Conservation (phyloP, 2,888 invertebrate species). For the Trissoscelio sp. region DNA sequence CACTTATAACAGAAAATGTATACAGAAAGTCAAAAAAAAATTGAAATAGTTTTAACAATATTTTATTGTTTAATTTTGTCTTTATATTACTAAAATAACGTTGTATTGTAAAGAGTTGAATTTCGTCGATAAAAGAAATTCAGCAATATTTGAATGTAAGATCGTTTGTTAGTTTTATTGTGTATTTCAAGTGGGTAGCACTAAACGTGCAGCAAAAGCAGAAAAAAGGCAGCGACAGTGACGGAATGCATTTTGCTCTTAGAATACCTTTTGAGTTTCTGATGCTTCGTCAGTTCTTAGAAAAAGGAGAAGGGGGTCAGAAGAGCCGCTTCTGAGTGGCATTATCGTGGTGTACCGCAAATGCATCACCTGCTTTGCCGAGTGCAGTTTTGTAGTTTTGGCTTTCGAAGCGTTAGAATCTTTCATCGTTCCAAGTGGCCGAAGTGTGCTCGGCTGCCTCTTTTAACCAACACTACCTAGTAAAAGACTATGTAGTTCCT, state of each 20-base stretch:
- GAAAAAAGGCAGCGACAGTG: slow-evolving; percentile 39
- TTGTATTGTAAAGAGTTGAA: too few species aligned
- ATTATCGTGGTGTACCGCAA: slow-evolving; percentile 74
- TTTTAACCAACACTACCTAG: slow-evolving; percentile 67
- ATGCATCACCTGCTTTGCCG: slow-evolving; percentile 69
- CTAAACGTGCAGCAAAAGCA: not conserved
- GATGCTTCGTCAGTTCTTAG: slow-evolving; percentile 78
- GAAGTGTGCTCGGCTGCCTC: slow-evolving; percentile 58
- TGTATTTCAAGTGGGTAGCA: slow-evolving; percentile 1
- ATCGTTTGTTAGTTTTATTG: slow-evolving; percentile 23
- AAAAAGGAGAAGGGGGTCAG: slow-evolving; percentile 51
- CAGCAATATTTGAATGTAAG: not conserved
- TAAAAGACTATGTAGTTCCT: slow-evolving; percentile 56
- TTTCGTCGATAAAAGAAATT: not conserved
- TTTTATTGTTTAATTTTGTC: too few species aligned
- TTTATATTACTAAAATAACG: too few species aligned
- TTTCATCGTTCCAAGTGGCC: slow-evolving; percentile 68
- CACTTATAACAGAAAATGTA: too few species aligned
- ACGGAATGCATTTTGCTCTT: slow-evolving; percentile 61
- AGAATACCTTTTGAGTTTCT: slow-evolving; percentile 62
- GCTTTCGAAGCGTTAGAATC: slow-evolving; percentile 69
- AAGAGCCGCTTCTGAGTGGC: slow-evolving; percentile 75
- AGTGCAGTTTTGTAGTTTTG: slow-evolving; percentile 68
- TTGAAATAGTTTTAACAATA: too few species aligned
- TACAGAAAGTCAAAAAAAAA: too few species aligned